Evolutionary conservation across 1,140 invertebrate species (phyloP), one percentile per base, ranked within the genome.

Genomic region (Drosophila albomicans): DNA sequence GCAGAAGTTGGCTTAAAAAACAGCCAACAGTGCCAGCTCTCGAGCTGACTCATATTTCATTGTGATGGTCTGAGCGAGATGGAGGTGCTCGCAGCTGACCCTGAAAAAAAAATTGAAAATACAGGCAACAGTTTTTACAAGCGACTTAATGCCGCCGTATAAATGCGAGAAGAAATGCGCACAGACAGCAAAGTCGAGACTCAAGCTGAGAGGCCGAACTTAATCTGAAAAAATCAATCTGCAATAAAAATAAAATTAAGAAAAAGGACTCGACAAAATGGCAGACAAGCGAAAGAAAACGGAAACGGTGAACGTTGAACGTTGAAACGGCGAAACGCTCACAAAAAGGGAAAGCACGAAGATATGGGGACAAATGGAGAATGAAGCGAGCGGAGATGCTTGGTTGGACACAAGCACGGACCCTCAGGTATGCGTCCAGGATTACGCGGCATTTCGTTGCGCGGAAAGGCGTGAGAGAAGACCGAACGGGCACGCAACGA

Each of bases 171-270:
- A 54, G 49, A 15, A 15, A 59, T 57, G 66, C 64, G 8, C 43
- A 25, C 20, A 70, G 43, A 62, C 46, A 75, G 35, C 32, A 8
- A 32, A 32, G 32, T 4, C 32, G 32, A 32, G 32, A 8, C 32
- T 8, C 5, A 32, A 1, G 32, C 7, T 8, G 32, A 7, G 32
- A 7, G 32, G 32, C 32, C 0, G 7, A 90, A 86, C 78, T 81
- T 85, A 86, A 88, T 84, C 85, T 89, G 72, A 73, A 90, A 90
- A 85, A 89, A 89, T 90, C 85, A 89, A 81, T 90, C 85, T 85
- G 86, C 85, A 85, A 89, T 89, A 89, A 89, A 89, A 90, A 86
- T 90, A 79, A 89, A 89, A 90, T 88, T 90, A 85, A 89, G 81
- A 76, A 25, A 81, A 32, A 69, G 64, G 65, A 67, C 69, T 78